Evolutionary conservation across 2,797 vertebrate species (phyloP).

Genomic region (Oryzias sinensis): DNA sequence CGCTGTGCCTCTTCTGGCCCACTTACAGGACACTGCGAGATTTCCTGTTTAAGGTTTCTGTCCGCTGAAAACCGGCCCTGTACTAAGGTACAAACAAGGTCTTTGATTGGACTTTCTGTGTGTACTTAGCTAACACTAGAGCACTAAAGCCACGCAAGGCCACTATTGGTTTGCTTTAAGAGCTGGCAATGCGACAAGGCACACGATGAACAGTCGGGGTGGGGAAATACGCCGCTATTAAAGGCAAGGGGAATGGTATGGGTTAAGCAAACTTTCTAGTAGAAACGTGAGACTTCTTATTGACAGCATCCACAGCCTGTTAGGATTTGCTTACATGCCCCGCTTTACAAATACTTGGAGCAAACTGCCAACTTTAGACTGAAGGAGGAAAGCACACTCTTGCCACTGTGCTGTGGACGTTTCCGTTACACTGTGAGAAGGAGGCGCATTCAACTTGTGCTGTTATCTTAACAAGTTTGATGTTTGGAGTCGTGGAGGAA

Average conservation of each 20-base stretch:
- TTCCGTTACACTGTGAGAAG: conserved; percentile 57
- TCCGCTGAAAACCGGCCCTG: conserved; percentile 70
- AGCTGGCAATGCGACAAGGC: conserved; percentile 55
- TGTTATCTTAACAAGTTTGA: conserved; percentile 52
- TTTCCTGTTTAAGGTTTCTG: conserved; percentile 81
- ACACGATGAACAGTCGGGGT: conserved; percentile 52
- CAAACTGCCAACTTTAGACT: conserved; percentile 49
- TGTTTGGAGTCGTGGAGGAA: conserved; percentile 48
- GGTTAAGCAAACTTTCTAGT: conserved; percentile 65
- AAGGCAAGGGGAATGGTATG: conserved; percentile 38
- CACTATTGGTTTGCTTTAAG: conserved; percentile 59
- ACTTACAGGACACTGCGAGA: conserved; percentile 80
- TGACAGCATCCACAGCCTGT: conserved; percentile 45
- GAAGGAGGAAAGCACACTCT: conserved; percentile 50
- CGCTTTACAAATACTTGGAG: conserved; percentile 67
- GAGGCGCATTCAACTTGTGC: conserved; percentile 48
- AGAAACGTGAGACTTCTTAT: conserved; percentile 37
- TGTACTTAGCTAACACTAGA: conserved; percentile 73
- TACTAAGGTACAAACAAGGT: conserved; percentile 69
- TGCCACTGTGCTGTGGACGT: conserved; percentile 37
- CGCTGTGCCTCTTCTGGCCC: conserved; percentile 76
- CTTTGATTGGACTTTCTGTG: conserved; percentile 75
- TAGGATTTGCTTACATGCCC: conserved; percentile 49
- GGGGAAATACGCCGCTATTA: conserved; percentile 46
- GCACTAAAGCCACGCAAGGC: conserved; percentile 57